Evolutionary conservation across 2,888 invertebrate genomes (phyloP), one percentile per base, ranked within the genome.

Genomic region (Limnephilus rhombicus): DNA sequence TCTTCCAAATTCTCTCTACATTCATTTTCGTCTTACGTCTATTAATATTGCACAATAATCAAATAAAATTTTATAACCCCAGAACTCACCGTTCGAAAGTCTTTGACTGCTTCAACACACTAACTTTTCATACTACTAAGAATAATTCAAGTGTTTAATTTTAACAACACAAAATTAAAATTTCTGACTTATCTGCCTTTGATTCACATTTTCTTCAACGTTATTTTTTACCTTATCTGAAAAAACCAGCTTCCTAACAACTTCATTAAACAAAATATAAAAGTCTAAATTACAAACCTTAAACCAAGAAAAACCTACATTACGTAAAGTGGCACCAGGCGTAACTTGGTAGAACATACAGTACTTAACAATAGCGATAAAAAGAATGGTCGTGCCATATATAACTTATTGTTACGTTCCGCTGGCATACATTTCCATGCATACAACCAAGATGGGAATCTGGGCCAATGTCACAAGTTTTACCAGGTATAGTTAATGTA

Each of bases 391-490:
- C 68, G 68, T 68, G n/a, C 68, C 4, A 83, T 83, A 83, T 34
- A 37, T 83, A 15, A 34, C 3, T 31, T 83, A 83, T 83, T 41
- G 83, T 83, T 41, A 83, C 11, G 83, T 41, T 34, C 82, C 29
- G 82, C 3, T 31, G 34, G 34, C 82, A 68, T 24, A 68, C 68
- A 68, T 68, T 68, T 24, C 34, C 83, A 83, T 34, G 34, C 83
- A 37, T 41, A 83, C 37, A 83, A 5, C 11, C 83, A 83, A 83
- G 83, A 83, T 83, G 83, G 37, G 7, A 83, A 83, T 83, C 83
- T 83, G 83, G 83, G 83, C 83, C 83, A 83, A 83, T 83, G 83
- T 83, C 83, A 41, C 83, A 34, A 83, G 83, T 83, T 37, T 83
- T 83, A 24, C 68, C 68, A 68, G 68, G 68, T 18, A 7, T 24